Percentiles rank a stretch among this genome's conserved stretches.
Conservation (phyloP, 1,140 invertebrate species). For the Drosophila pectinifera region DNA sequence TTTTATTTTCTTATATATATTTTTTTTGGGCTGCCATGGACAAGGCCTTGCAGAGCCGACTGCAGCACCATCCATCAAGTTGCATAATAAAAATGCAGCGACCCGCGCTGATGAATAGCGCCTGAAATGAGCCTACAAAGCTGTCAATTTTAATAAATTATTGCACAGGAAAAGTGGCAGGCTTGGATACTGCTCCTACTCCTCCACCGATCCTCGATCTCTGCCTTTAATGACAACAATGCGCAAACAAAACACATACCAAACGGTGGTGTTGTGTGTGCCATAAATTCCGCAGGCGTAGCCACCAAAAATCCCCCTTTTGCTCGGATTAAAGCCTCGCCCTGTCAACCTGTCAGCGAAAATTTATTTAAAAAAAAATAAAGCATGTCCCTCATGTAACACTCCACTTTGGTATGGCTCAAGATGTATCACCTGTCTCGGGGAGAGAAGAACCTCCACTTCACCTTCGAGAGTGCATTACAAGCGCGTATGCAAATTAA, state of each 20-base stretch:
- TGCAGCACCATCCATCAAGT: constrained; percentile 80
- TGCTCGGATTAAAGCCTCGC: constrained; percentile 50
- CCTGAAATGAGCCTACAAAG: constrained; percentile 84
- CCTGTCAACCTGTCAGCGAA: constrained; percentile 71
- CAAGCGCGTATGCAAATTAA: constrained; percentile 66
- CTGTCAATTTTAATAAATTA: constrained; percentile 85
- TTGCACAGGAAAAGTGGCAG: constrained; percentile 61
- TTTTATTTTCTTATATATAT: constrained; percentile 4
- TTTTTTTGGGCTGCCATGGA: constrained; percentile 53
- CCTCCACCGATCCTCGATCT: constrained; percentile 25
- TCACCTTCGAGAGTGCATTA: constrained; percentile 42
- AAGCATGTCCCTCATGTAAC: constrained; percentile 44
- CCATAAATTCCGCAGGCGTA: constrained; percentile 66
- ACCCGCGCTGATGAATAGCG: constrained; percentile 80
- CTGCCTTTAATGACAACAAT: constrained; percentile 80
- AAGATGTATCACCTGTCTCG: constrained; percentile 72
- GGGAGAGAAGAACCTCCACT: constrained; percentile 22
- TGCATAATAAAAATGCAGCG: constrained; percentile 84
- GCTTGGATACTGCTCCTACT: background rate
- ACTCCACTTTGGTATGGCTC: constrained; percentile 57
- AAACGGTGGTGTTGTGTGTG: constrained; percentile 57
- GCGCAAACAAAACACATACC: constrained; percentile 81
- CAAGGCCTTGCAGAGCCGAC: constrained; percentile 54
- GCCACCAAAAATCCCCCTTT: constrained; percentile 27
- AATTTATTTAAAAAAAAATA: constrained; percentile 6